Base-by-base conservation (phyloP, 2,797 vertebrate genomes). In the Champsocephalus gunnari region DNA sequence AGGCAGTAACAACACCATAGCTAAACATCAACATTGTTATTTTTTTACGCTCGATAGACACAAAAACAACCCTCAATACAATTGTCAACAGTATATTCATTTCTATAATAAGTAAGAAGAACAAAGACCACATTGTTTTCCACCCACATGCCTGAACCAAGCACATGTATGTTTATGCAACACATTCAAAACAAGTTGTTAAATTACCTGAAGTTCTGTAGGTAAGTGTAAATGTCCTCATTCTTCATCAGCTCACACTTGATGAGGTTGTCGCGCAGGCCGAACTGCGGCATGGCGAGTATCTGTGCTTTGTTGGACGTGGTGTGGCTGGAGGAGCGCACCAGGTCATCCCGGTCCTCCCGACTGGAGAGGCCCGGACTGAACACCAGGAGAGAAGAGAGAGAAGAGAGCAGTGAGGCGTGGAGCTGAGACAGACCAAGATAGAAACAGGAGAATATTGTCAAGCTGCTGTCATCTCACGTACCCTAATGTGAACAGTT, bases 241-340 rank as follows among this genome's bases (percentile, higher is more conserved):
- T 93, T 97, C 83, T 96, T 97, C 34, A 95, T 72, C 14, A 99
- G 95, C 79, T 96, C 95, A 81, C 96, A 98, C 80, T 82, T 96
- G 85, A 99, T 95, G 14, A 99, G 94, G 57, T 96, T 98, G 81
- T 99, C 97, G 56, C 98, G 94, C 11, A 98, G 91, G 82, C 89
- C 87, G 16, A 97, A 97, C 87, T 97, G 96, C 0, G 96, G 95
- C 91, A 98, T 93, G 66, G 95, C 86, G 56, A 97, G 90, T 73
- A 97, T 95, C 19, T 96, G 96, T 55, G 94, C 94, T 88, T 97
- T 96, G 88, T 96, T 95, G 0, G 96, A 93, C 1, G 92, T 81
- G 16, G 94, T 95, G 80, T 95, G 79, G 7, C 87, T 94, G 49
- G 96, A 96, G 4, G 94, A 95, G 24, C 92, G 94, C 11, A 97